Evolutionary conservation across 2,888 invertebrate genomes (phyloP), one percentile per base, ranked within the genome.

Genomic region (Oxystoma pomonae): DNA sequence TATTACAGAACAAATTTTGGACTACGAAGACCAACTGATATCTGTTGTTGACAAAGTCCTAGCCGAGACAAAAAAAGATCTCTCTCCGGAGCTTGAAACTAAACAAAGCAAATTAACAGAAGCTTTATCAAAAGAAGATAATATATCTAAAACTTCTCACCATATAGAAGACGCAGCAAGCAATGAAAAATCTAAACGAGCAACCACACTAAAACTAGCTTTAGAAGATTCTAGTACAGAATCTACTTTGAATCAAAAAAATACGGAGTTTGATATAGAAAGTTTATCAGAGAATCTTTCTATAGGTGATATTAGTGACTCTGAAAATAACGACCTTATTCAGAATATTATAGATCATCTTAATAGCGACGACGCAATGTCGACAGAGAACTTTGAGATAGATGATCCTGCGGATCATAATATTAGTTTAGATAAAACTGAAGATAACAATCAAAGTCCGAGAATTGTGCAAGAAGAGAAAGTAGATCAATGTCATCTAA

Each of bases 1-100:
- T n/a, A 61, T 50, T 21, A 49, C 35, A 57, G 16, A 12, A 58
- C 21, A 53, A 60, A 21, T 61, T 35, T 22, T 61, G 58, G 56
- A 17, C 5, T n/a, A 18, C 57, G 35, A 22, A 5, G 22, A 35
- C 22, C 35, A 17, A 18, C 57, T 22, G 62, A 63, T 56, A 62
- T 58, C 2, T 57, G 58, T 50, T 56, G 60, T 1, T 21, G 61
- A 58, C 56, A 60, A 19, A 51, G 51, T 52, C 9, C 52, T 16
- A 35, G 12, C 3, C 3, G 35, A 3, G 12, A 35, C 12, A 3
- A 35, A 35, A 35, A 35, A 35, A 7, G 35, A 35, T 35, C 12
- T 35, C 3, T 7, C 3, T 7, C 3, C 3, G 3, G 12, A 35
- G 5, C 5, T 7, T 12, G 5, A 35, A 35, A 35, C 35, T 7